Evolutionary conservation across 2,888 invertebrate genomes (phyloP), one percentile per base, ranked within the genome.

Genomic region (Ethmia dodecea): DNA sequence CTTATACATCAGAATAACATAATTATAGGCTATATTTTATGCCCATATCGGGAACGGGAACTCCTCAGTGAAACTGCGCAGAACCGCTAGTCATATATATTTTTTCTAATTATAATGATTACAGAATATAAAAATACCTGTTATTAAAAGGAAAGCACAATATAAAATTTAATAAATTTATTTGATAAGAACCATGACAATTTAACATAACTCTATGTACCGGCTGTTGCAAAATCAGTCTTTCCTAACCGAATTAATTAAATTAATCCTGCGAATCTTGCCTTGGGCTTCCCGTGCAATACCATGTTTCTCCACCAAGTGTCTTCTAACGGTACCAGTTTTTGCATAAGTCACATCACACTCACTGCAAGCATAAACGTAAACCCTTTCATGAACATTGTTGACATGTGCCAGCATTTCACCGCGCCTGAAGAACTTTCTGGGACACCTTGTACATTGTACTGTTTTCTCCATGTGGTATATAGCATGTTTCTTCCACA

Each of bases 401-500:
- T 84, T 84, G 5, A 52, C 57, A 34, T 86, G 86, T 0, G 71
- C 67, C 1, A 66, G 37, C 70, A 86, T 64, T 6, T 73, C 65
- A 13, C 58, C 48, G 0, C 55, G 52, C 2, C 52, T 54, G 35
- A 52, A 68, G 30, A 84, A 86, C 41, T 72, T 79, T 4, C 59
- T 62, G 0, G 80, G 73, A 34, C 86, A 86, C 2, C 64, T 55
- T 0, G 45, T 53, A 36, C 86, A 86, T 32, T 76, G 71, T 0
- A 72, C 44, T 0, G 57, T 71, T 35, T 80, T 86, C 14, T 84
- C 83, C 2, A 53, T 54, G 32, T 86, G 84, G 28, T 65, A 61
- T n/a, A 74, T 46, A n/a, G 74, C 45, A 48, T 86, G 86, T 12
- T 77, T 79, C n/a, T 49, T 71, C 70, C 76, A 81, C 28, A 81